Conservation (phyloP, 2,888 invertebrate species). For the Troides aeacus region DNA sequence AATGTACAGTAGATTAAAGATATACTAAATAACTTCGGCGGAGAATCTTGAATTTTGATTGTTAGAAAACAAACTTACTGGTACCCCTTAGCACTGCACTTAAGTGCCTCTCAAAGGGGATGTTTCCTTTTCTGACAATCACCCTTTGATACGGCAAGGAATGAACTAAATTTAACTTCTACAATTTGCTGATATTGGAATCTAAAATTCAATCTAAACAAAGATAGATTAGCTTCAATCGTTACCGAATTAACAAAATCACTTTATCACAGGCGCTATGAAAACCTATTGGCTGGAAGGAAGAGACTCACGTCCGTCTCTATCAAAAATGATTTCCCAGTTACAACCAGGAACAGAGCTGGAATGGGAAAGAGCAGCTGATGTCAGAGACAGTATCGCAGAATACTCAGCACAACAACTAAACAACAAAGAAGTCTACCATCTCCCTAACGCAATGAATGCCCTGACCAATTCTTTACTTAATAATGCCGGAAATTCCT, state of each 20-base stretch:
- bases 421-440: constrained; percentile 51
- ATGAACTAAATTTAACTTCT: too few relatives aligned
- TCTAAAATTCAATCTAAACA: too few relatives aligned
- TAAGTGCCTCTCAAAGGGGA: too few relatives aligned
- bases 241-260: background rate
- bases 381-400: constrained; percentile 69
- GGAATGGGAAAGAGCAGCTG: constrained; percentile 73
- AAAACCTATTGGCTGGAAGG: constrained; percentile 93
- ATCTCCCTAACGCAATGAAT: constrained; percentile 50
- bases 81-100: too few relatives aligned
- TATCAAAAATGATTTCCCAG: constrained; percentile 67
- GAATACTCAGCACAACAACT: constrained; percentile 66
- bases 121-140: too few relatives aligned
- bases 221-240: too few relatives aligned
- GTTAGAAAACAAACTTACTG: too few relatives aligned
- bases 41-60: too few relatives aligned
- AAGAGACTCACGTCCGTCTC: constrained; percentile 83
- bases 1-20: too few relatives aligned
- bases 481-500: constrained; percentile 43
- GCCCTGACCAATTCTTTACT: constrained; percentile 51
- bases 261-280: constrained; percentile 83
- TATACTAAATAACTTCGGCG: too few relatives aligned
- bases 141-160: too few relatives aligned
- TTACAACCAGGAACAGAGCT: constrained; percentile 63
- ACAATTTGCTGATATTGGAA: too few relatives aligned